phyloP scores from a whole-genome alignment of 2,113 vertebrate species.

The Elanus axillaris region DNA sequence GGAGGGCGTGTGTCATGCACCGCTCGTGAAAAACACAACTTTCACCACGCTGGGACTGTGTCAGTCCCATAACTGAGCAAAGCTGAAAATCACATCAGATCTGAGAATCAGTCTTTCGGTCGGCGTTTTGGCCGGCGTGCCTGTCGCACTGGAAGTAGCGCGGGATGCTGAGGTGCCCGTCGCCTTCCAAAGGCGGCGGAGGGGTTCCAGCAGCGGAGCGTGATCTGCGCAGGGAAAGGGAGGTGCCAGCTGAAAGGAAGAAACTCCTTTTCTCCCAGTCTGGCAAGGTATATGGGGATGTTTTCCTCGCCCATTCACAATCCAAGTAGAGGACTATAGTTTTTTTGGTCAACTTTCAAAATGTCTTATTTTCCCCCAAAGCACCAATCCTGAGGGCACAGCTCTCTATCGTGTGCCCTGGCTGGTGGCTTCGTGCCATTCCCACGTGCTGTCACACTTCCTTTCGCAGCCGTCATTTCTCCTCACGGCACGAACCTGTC shows the following conservation, averaged over 20 bases:
- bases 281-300: neutral
- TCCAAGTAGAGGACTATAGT: neutral
- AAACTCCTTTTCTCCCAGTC: neutral
- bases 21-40: neutral
- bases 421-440: neutral
- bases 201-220: neutral
- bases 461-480: neutral
- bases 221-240: neutral
- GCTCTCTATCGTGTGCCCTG: neutral
- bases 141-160: fast-evolving
- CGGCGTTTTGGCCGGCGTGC: neutral
- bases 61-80: neutral
- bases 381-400: neutral
- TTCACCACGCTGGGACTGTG: neutral
- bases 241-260: too few species aligned
- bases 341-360: neutral
- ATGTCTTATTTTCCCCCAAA: neutral
- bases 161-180: neutral
- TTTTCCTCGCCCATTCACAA: neutral
- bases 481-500: neutral
- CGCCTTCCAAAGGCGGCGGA: neutral
- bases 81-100: neutral
- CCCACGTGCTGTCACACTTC: neutral
- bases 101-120: neutral
- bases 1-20: too few species aligned